Evolutionary conservation across 2,888 invertebrate genomes (phyloP).

Genomic region (Eucera pruinosa): DNA sequence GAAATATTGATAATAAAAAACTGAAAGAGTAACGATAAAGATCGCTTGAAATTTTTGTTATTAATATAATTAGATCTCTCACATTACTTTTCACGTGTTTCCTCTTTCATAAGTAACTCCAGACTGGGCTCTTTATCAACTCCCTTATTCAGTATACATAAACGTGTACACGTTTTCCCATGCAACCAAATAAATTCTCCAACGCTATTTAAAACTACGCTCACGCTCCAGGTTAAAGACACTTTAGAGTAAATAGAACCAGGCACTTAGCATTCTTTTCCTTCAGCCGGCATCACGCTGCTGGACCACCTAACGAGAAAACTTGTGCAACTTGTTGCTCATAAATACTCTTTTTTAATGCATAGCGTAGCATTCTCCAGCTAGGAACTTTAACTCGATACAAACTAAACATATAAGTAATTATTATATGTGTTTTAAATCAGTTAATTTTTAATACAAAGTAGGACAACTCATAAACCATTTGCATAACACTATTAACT

Average conservation of each 20-base stretch:
- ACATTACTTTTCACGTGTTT: background rate
- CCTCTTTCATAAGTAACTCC: background rate
- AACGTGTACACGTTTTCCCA: conserved; percentile 16
- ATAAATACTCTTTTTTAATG: background rate
- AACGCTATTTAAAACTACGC: conserved; percentile 20
- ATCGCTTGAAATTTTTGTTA: too few relatives aligned
- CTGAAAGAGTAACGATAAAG: background rate
- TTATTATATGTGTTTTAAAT: background rate
- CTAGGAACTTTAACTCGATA: too few relatives aligned
- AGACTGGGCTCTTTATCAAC: background rate
- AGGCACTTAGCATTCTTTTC: conserved; percentile 17
- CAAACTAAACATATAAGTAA: too few relatives aligned
- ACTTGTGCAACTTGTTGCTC: conserved; percentile 15
- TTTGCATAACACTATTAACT: too few relatives aligned
- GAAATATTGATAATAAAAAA: too few relatives aligned
- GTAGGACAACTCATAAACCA: too few relatives aligned
- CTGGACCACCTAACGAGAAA: conserved; percentile 6
- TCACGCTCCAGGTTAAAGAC: conserved; percentile 24
- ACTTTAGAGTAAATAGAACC: conserved; percentile 35
- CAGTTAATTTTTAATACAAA: background rate
- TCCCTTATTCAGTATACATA: background rate
- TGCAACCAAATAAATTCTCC: conserved; percentile 29
- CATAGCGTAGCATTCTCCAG: too few relatives aligned
- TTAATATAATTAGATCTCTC: too few relatives aligned
- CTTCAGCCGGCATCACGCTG: background rate